Evolutionary conservation across 1,140 invertebrate species (phyloP), one percentile per base, ranked within the genome.

Genomic region (Vanessa atalanta): DNA sequence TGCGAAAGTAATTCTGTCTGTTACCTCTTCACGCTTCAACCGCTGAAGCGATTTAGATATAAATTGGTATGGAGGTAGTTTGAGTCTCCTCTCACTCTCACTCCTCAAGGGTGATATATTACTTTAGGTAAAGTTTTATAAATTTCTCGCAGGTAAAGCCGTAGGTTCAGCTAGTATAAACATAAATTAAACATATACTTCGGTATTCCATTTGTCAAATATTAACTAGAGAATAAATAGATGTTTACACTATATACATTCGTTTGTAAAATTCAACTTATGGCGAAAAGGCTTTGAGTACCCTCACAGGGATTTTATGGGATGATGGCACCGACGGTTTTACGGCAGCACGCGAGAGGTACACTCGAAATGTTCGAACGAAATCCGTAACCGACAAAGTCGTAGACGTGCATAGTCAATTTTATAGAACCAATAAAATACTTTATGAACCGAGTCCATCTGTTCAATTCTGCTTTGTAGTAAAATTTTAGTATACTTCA

Each of bases 241-340:
- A 23, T 11, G 20, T 23, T 23, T 57, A 57, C 20, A 26, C 12
- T 12, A 57, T 57, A 57, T 57, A n/a, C 20, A 23, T 57, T 55
- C 57, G 78, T 76, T 81, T 78, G 66, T 78, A 80, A 65, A 84
- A 81, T 78, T 67, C 77, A 78, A 76, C 77, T 81, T 72, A 73
- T 75, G 72, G 64, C 70, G 71, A 69, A 70, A 65, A 72, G 78
- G 70, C 66, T 75, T 72, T 61, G 76, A 86, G 77, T 73, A 75
- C 75, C 72, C 85, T 84, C 79, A 73, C 51, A 74, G 74, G 76
- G 79, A 82, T 86, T 89, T 90, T 89, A 88, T 86, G 81, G 81
- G 66, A 75, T 57, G 53, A 57, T 83, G 84, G 77, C 73, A 76
- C 79, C 81, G 85, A 82, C 80, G 80, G 79, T 85, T 91, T 90